Base-by-base conservation (phyloP, 2,113 vertebrate genomes). In the Lepus americanus region DNA sequence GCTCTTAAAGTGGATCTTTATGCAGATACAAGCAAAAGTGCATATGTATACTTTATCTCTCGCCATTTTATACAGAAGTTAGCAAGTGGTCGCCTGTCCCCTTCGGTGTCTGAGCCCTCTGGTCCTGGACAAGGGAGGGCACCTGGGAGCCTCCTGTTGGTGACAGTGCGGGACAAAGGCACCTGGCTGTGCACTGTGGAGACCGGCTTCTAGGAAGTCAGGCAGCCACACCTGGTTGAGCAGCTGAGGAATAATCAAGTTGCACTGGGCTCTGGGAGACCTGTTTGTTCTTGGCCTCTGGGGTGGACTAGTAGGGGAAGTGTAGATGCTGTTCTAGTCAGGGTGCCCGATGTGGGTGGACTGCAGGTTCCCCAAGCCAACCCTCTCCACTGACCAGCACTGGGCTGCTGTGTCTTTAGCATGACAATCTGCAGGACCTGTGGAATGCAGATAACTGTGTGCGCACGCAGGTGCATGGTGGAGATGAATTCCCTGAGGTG, bases 151-250 rank as follows among this genome's bases (percentile, higher is more conserved):
- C 88, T 77, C n/a, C 33, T 67, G 69, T 82, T 13, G 25, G 1
- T 53, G 66, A 17, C 14, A 33, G 23, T n/a, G 12, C 5, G 14
- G 44, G 86, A 39, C 49, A 4, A 0, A 5, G n/a, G 12, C 10
- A 14, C 13, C 5, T 0, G 0, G 11, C 20, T 49, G 5, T 55
- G 17, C 3, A 0, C 0, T 23, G 10, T 0, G 0, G 77, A 66
- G 31, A 61, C 22, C 44, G 89, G 29, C 73, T 49, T 53, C 44
- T 3, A 11, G 59, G 59, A 78, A 67, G 78, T 22, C 17, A 39
- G 67, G 72, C 17, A 31, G 67, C 22, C 0, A 3, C 67, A 74
- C 0, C 0, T 66, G 64, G n/a, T 36, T 55, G 80, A 69, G 70
- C 39, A 88, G 44, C 76, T 63, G 16, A 13, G 31, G 29, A 4